Conservation (phyloP, 2,113 vertebrate species). For the Telmatochromis sp. region DNA sequence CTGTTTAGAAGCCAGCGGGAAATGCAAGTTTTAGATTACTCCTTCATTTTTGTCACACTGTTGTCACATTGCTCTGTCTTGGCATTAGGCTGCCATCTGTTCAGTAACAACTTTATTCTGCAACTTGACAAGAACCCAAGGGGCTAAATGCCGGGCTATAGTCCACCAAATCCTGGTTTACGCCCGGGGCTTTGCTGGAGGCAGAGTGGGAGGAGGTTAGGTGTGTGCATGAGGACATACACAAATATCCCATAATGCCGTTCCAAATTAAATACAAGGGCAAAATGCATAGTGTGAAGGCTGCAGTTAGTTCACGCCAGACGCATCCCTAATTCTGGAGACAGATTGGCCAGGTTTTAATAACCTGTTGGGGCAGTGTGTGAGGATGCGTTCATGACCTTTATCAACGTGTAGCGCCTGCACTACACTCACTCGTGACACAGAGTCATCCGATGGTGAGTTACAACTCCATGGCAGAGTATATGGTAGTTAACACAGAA, state of each 20-base stretch:
- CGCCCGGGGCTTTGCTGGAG: not conserved
- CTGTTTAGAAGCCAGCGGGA: not conserved
- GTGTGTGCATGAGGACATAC: not conserved
- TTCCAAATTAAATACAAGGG: not conserved
- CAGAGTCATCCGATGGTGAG: not conserved
- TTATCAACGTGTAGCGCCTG: not conserved
- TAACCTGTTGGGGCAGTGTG: not conserved
- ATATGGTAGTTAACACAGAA: not conserved
- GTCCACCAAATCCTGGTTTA: not conserved
- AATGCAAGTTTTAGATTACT: not conserved
- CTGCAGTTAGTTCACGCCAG: not conserved
- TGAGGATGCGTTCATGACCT: not conserved
- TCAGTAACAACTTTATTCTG: not conserved
- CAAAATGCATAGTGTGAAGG: not conserved
- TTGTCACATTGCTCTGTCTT: not conserved
- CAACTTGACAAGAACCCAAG: not conserved
- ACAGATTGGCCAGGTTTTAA: not conserved
- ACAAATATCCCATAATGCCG: not conserved
- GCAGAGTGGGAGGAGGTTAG: not conserved
- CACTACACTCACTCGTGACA: not conserved
- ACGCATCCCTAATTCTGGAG: not conserved
- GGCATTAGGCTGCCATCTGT: not conserved
- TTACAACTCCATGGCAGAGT: not conserved
- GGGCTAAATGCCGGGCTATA: accelerated
- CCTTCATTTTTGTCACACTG: not conserved